These are phyloP conservation scores for Opisthograptis luteolata DNA, from an alignment of 2,888 invertebrate species.

Conservation along the genomic window DNA sequence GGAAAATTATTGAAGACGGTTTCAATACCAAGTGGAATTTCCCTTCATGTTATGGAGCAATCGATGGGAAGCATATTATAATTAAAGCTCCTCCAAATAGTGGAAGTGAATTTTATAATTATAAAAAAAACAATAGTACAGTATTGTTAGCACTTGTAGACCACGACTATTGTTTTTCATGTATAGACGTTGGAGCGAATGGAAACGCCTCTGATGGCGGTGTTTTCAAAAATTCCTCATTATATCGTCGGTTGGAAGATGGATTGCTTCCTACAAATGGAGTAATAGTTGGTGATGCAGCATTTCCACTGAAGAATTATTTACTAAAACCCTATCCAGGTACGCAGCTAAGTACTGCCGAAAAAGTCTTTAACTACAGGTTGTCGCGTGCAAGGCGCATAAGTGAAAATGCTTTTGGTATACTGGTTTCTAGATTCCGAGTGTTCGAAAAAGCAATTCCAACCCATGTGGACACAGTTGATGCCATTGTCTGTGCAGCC, in stretches of 20 bases:
- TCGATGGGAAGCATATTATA: too few relatives aligned
- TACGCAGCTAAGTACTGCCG: neutral
- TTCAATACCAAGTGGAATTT: constrained; percentile 34
- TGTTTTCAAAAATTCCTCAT: constrained; percentile 22
- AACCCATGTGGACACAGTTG: constrained; percentile 11
- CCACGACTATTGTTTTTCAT: constrained; percentile 24
- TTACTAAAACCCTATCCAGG: constrained; percentile 13
- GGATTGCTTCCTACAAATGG: too few relatives aligned
- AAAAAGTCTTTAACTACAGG: constrained; percentile 8
- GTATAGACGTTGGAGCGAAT: constrained; percentile 33
- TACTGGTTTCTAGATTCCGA: constrained; percentile 21
- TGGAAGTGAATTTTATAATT: constrained; percentile 11
- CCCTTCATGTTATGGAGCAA: constrained; percentile 30
- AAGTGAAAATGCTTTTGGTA: too few relatives aligned
- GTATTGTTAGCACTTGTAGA: neutral
- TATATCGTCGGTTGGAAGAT: neutral
- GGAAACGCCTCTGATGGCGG: constrained; percentile 33
- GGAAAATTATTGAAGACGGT: neutral
- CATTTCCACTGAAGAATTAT: constrained; percentile 24
- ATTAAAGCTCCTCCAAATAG: too few relatives aligned
- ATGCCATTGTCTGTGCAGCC: constrained; percentile 24
- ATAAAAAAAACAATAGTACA: too few relatives aligned
- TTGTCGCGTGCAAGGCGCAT: constrained; percentile 8
- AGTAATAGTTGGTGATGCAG: constrained; percentile 28
- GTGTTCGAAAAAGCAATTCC: constrained; percentile 33